Percentiles rank a stretch among this genome's conserved stretches.
Evolutionary conservation across 2,797 vertebrate genomes (phyloP).

Genomic region (Tokudaia tokunoshimensis): DNA sequence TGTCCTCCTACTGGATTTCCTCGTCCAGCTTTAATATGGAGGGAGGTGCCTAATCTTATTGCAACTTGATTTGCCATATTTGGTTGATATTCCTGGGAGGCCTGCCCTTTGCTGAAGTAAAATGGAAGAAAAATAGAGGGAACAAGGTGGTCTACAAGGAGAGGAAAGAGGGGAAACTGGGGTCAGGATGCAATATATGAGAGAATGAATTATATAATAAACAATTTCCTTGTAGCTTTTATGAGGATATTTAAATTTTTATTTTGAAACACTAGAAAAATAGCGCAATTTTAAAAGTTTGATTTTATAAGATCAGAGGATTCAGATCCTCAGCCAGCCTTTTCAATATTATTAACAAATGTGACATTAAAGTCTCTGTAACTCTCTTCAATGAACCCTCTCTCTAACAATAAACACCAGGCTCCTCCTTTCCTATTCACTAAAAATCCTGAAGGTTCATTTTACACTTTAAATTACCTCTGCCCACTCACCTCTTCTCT

Average conservation of each 20-base stretch:
- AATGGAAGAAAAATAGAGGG: neutral
- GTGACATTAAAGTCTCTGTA: neutral
- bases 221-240: neutral
- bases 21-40: neutral
- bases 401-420: neutral
- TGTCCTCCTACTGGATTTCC: neutral
- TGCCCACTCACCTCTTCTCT: neutral
- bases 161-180: neutral
- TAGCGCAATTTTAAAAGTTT: neutral
- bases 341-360: neutral
- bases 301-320: neutral
- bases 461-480: neutral
- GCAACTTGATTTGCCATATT: neutral
- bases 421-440: neutral
- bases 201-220: neutral
- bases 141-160: neutral
- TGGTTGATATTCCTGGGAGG: neutral
- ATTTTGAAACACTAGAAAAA: slow-evolving; percentile 36
- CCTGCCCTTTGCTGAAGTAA: neutral
- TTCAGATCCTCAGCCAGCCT: neutral
- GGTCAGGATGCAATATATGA: neutral
- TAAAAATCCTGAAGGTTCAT: neutral
- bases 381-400: neutral
- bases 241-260: slow-evolving; percentile 37
- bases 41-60: neutral